These are phyloP conservation scores for Chauna torquata DNA, from an alignment of 2,113 vertebrate species.

Conservation along the genomic window DNA sequence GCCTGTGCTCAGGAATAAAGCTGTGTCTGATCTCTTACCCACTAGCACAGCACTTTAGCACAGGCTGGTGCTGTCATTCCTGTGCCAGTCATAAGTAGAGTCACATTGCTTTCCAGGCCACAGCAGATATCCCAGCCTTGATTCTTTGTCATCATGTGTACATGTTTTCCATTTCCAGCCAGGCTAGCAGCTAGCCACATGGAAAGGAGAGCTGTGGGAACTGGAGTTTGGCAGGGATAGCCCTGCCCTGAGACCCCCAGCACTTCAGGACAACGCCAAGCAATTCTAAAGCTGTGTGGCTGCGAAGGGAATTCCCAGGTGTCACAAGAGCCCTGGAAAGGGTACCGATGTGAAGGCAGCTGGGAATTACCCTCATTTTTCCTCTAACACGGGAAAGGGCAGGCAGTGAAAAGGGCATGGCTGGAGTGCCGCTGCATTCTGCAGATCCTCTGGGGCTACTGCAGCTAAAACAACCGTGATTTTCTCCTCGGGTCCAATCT, in stretches of 20 bases:
- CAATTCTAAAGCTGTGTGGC: background rate
- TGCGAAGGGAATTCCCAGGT: background rate
- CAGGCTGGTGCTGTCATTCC: background rate
- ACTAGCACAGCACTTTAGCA: background rate
- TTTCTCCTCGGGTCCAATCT: slow-evolving; percentile 3
- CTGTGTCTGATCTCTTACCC: background rate
- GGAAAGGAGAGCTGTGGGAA: background rate
- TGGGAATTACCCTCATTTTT: background rate
- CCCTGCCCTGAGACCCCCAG: background rate
- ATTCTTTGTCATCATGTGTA: accelerated
- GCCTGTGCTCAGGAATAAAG: background rate
- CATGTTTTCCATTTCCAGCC: background rate
- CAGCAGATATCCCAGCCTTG: background rate
- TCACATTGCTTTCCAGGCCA: background rate
- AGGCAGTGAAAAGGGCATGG: background rate
- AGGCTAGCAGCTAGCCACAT: background rate
- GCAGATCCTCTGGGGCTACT: background rate
- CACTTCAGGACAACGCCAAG: background rate
- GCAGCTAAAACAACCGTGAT: background rate
- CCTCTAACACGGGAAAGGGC: background rate
- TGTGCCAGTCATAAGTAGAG: background rate
- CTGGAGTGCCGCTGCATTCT: background rate
- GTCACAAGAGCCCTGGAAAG: background rate
- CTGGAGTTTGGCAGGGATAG: background rate
- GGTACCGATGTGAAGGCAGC: background rate